Base-by-base conservation (phyloP, 2,888 invertebrate species). In the Nomada ferruginata region DNA sequence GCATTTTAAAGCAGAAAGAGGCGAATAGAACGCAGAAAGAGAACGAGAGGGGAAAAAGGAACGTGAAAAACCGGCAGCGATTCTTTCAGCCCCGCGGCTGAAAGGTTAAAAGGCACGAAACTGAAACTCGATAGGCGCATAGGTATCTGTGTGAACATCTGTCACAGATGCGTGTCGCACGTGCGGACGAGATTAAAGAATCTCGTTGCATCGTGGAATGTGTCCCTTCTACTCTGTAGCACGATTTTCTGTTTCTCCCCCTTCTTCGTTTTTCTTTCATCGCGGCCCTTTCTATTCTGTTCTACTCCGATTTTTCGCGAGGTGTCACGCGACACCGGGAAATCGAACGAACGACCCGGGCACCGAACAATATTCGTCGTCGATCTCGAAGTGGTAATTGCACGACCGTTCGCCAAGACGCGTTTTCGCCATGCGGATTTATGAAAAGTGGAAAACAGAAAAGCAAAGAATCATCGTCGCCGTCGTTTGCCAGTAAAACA, bases 101-200 rank as follows among this genome's bases (percentile, higher is more conserved):
- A 85, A 86, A 87, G 75, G 87, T 74, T 87, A 87, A 87, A 87
- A 83, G 79, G 85, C 77, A 66, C 75, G 72, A 85, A 83, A 87
- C 85, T 76, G 63, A 82, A 83, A 87, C 82, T 85, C 79, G 82
- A 86, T 85, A 85, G 72, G 26, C 82, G 75, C 23, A 44, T 36
- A 10, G 53, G 64, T 85, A 75, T 65, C 77, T 79, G 77, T 57
- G 71, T 44, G 76, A 87, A 79, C 76, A 78, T 73, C 76, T 68
- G 80, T 87, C 82, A 83, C 85, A 74, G 82, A 83, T 85, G 82
- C 68, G 57, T 36, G 74, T 69, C 76, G 79, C 79, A 79, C 74
- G 64, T 7, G 55, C 73, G 29, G 36, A 75, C 75, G 82, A 87
- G 82, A 86, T 86, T 86, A 87, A 87, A 87, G 85, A 79, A 85